Conservation (phyloP, 1,140 invertebrate genomes). For the Drosophila serrata region DNA sequence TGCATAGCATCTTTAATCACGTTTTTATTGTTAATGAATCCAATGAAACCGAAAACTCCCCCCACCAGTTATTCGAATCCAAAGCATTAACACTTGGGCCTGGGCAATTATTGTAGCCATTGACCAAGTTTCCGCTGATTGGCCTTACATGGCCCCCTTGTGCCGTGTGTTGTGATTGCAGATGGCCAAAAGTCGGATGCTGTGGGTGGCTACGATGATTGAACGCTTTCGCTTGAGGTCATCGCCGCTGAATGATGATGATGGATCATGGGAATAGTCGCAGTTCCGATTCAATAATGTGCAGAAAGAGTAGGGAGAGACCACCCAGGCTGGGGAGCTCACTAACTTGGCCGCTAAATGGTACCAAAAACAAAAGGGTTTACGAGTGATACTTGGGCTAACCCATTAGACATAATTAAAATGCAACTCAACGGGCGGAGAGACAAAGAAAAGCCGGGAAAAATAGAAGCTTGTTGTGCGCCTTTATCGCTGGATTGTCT, state of each 20-base stretch:
- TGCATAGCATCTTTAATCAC: slow-evolving; percentile 83
- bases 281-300: slow-evolving; percentile 24
- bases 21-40: slow-evolving; percentile 75
- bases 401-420: slow-evolving; percentile 74
- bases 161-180: slow-evolving; percentile 54
- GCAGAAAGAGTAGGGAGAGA: slow-evolving; percentile 46
- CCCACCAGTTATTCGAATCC: slow-evolving; percentile 45
- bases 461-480: slow-evolving; percentile 70
- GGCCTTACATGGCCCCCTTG: slow-evolving; percentile 67
- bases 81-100: slow-evolving; percentile 66
- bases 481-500: slow-evolving; percentile 75
- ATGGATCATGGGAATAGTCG: slow-evolving; percentile 77
- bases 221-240: slow-evolving; percentile 68
- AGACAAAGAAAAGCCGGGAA: slow-evolving; percentile 45
- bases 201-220: slow-evolving; percentile 79
- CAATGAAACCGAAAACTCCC: slow-evolving; percentile 68
- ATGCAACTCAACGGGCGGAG: slow-evolving; percentile 55
- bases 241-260: slow-evolving; percentile 65
- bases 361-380: slow-evolving; percentile 40
- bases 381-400: slow-evolving; percentile 7
- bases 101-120: slow-evolving; percentile 67
- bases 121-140: slow-evolving; percentile 79
- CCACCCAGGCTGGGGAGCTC: slow-evolving; percentile 58
- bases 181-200: slow-evolving; percentile 54
- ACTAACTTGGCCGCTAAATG: slow-evolving; percentile 68